Base-by-base conservation (phyloP, 2,113 vertebrate genomes). In the Leptocoma aspasia region DNA sequence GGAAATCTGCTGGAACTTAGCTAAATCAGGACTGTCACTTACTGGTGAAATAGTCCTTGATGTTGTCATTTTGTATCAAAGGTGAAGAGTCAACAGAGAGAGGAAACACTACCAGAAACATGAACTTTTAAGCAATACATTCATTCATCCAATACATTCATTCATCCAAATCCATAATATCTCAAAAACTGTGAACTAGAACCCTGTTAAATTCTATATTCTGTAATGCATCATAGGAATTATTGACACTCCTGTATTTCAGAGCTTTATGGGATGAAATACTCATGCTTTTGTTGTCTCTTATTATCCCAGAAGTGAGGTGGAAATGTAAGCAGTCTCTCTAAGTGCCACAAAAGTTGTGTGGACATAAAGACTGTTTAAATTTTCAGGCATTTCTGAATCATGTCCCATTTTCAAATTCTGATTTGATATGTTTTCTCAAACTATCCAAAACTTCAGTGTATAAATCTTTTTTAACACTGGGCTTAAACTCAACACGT, bases 291-390 rank as follows among this genome's bases (percentile, higher is more conserved):
- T 12, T 61, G 16, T 69, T 23, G 19, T 13, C 39, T 52, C 6
- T 45, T 57, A 69, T 11, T n/a, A 77, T 73, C n/a, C 13, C 35
- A 57, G 31, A 83, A 77, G 14, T 13, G 11, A 82, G 31, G 26
- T 0, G 0, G 4, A 86, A 44, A 49, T 26, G 9, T 16, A 65
- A 42, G 26, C 5, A 47, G 11, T 57, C 9, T 65, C 22, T 45
- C 30, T 28, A 27, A 80, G 9, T 45, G 16, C 17, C 49, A 69
- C 2, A 44, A 9, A 13, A 60, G 10, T 21, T 92, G 26, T 3
- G 2, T 15, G 26, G 33, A 92, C 17, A 82, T 35, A 72, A 82
- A 76, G 12, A 8, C 13, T 39, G 6, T 20, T 66, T 9, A 65
- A 26, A 24, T 57, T 39, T 19, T 24, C 30, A 65, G 14, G 5